phyloP scores from a whole-genome alignment of 2,888 invertebrate genomes.

The Xylota segnis region DNA sequence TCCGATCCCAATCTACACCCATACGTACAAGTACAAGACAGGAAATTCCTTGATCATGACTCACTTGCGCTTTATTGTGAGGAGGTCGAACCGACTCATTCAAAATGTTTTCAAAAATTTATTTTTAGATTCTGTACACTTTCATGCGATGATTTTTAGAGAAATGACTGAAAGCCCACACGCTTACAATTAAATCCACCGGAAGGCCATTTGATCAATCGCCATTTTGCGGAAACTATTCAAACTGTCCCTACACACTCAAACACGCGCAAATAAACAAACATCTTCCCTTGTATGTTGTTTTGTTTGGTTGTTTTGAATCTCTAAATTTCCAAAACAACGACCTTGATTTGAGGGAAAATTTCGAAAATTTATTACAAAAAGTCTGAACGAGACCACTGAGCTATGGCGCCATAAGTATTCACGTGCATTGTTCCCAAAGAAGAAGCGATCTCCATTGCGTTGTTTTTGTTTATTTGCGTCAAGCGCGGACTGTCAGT shows the following conservation, averaged over 20 bases:
- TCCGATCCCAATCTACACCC: neutral
- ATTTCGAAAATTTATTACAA: conserved; percentile 46
- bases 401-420: conserved; percentile 52
- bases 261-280: conserved; percentile 21
- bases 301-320: conserved; percentile 25
- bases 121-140: conserved; percentile 33
- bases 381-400: neutral
- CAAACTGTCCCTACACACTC: conserved; percentile 30
- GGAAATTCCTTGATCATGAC: conserved; percentile 62
- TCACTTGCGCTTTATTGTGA: conserved; percentile 29
- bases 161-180: conserved; percentile 51
- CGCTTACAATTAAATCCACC: conserved; percentile 27
- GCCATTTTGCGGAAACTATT: conserved; percentile 41
- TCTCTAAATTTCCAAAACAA: conserved; percentile 23
- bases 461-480: conserved; percentile 27
- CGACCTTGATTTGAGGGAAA: conserved; percentile 56
- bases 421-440: conserved; percentile 36
- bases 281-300: conserved; percentile 38
- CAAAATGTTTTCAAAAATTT: conserved; percentile 19
- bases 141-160: conserved; percentile 21
- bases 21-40: conserved; percentile 5
- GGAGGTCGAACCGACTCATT: conserved; percentile 24
- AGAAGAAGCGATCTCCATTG: conserved; percentile 3
- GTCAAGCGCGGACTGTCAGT: conserved; percentile 22
- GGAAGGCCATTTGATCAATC: conserved; percentile 33